A percentile compares a stretch with the other conserved stretches of the same genome.
Evolutionary conservation across 2,888 invertebrate species (phyloP).

Genomic region (Cancer borealis): DNA sequence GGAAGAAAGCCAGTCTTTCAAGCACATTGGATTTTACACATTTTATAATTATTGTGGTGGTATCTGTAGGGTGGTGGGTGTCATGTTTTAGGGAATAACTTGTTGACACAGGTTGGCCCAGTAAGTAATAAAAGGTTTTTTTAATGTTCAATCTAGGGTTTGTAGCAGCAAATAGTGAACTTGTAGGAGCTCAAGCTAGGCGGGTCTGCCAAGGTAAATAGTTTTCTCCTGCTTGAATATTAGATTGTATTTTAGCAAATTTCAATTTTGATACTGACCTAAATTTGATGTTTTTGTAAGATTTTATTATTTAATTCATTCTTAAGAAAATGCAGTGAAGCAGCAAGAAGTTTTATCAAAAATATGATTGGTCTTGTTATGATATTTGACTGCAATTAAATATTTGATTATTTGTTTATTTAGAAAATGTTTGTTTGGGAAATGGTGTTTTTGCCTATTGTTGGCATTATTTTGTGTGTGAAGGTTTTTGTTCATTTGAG

Average conservation of each 20-base stretch:
- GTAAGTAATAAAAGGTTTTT: slow-evolving; percentile 2
- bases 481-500: not conserved
- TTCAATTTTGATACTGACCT: slow-evolving; percentile 28
- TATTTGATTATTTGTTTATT: not conserved
- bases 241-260: not conserved
- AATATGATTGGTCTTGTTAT: slow-evolving; percentile 24
- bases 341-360: slow-evolving; percentile 7
- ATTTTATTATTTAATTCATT: slow-evolving; percentile 18
- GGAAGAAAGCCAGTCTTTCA: not conserved
- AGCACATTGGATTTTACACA: slow-evolving; percentile 41
- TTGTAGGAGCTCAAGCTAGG: not conserved
- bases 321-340: not conserved
- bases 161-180: not conserved
- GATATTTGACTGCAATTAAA: not conserved
- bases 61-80: not conserved
- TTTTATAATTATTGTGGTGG: slow-evolving; percentile 45
- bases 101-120: not conserved
- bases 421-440: not conserved
- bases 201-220: not conserved
- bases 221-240: not conserved
- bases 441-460: not conserved
- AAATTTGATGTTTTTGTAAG: slow-evolving; percentile 13
- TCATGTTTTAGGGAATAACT: not conserved
- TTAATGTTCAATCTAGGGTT: slow-evolving; percentile 6
- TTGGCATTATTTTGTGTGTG: slow-evolving; percentile 2